Percentiles rank a stretch among this genome's conserved stretches.
These are phyloP conservation scores for Melanostigma gelatinosum DNA, from an alignment of 2,113 vertebrate species.

Conservation along the genomic window DNA sequence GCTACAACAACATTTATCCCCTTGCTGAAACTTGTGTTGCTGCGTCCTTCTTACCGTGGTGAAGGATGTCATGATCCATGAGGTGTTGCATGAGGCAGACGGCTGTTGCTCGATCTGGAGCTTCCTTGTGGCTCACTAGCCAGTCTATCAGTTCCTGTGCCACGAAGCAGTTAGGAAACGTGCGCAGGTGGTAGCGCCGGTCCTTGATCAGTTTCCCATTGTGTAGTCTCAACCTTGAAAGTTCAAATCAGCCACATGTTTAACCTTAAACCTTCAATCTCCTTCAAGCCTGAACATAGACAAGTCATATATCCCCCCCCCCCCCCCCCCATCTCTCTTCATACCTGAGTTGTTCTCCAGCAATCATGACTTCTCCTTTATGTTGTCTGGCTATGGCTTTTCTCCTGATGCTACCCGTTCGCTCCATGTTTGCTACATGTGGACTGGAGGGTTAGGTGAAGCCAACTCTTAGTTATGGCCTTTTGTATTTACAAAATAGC, in stretches of 20 bases:
- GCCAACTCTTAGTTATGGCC: constrained; percentile 34
- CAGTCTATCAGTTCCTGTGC: constrained; percentile 89
- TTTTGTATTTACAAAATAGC: constrained; percentile 78
- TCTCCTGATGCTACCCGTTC: constrained; percentile 77
- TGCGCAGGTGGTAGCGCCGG: constrained; percentile 85
- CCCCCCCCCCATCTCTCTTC: constrained; percentile 1
- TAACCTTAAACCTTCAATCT: background rate
- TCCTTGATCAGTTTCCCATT: constrained; percentile 90
- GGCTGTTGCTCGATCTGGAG: constrained; percentile 82
- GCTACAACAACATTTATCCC: background rate
- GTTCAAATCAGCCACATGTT: background rate
- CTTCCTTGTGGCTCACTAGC: constrained; percentile 88
- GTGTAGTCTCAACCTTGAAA: constrained; percentile 85
- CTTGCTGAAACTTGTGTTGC: background rate
- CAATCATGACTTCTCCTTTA: constrained; percentile 88
- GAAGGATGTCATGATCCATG: constrained; percentile 89
- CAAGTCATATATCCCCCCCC: background rate
- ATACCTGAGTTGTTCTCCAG: constrained; percentile 91
- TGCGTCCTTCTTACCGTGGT: constrained; percentile 83
- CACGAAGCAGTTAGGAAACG: constrained; percentile 90
- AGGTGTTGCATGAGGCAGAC: constrained; percentile 89
- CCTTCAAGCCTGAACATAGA: background rate
- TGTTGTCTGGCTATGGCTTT: constrained; percentile 83
- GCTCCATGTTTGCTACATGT: constrained; percentile 79
- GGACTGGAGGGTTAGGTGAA: constrained; percentile 15